Evolutionary conservation across 64 coral and sea anemone genomes (phyloP), one percentile per base, ranked within the genome.

Genomic region (Porites australiensis): DNA sequence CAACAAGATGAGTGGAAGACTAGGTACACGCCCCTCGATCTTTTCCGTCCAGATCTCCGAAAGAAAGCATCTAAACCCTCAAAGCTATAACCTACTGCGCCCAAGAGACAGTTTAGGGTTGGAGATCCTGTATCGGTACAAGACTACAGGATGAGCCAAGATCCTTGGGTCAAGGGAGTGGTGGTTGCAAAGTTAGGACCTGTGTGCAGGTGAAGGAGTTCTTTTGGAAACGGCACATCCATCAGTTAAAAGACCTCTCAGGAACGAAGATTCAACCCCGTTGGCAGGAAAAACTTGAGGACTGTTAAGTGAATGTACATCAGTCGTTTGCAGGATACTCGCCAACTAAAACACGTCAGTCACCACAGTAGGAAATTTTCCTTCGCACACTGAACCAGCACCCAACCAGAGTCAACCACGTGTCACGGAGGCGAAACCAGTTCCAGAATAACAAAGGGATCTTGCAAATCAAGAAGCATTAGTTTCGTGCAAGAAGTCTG

Each of bases 1-100:
- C 75, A 21, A 79, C 88, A 23, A 57, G 88, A 64, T 90, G 88
- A 70, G 55, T 51, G 44, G 75, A 7, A 77, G 51, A 50, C 19
- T 90, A 71, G 16, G 75, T 5, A 79, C 88, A 18, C 18, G 88
- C 13, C 20, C n/a, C n/a, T 90, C 27, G 88, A 90, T 79, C 19
- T 79, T 54, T 18, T 90, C 22, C 57, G 77, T 59, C 75, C 88
- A 64, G 58, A 89, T 58, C 51, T 89, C 13, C 16, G 58, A 54
- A 77, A 77, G 59, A 76, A 77, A n/a, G 74, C 77, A 46, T 12
- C 63, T 8, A 67, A 70, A 49, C 62, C 62, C 65, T 44, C 37
- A 43, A 13, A 61, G 15, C 58, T 71, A 14, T 14, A 53, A 48
- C 49, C 74, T 47, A 86, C 16, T 21, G 23, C 65, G 23, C 83